A percentile compares a stretch with the other conserved stretches of the same genome.
These are phyloP conservation scores for Xiphophorus couchianus DNA, from an alignment of 2,113 vertebrate species.

Conservation along the genomic window DNA sequence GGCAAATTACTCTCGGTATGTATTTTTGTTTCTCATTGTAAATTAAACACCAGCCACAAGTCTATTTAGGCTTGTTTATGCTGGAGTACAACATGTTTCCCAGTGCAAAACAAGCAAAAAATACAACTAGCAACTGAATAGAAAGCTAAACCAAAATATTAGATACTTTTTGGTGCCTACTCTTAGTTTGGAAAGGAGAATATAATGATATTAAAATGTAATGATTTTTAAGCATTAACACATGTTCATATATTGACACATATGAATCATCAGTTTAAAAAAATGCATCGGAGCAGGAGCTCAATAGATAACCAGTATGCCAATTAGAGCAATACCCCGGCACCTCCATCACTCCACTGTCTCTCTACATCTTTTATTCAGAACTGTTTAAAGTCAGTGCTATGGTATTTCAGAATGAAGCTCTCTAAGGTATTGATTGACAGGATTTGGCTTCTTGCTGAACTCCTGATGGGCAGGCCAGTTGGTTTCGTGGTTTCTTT, in stretches of 20 bases:
- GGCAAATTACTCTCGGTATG: not conserved
- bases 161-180: too few species aligned
- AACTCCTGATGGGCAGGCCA: slow-evolving; percentile 27
- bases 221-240: not conserved
- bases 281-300: not conserved
- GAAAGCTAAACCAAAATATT: too few species aligned
- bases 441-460: slow-evolving; percentile 33
- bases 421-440: slow-evolving; percentile 12
- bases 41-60: not conserved
- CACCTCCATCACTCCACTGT: too few species aligned
- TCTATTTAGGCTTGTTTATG: not conserved
- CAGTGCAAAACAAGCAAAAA: too few species aligned
- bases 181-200: too few species aligned
- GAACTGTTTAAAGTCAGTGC: slow-evolving; percentile 8
- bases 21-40: not conserved
- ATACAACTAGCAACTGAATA: too few species aligned
- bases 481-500: slow-evolving; percentile 33
- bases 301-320: not conserved
- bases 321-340: not conserved
- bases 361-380: not conserved
- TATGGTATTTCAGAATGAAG: slow-evolving; percentile 6
- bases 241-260: too few species aligned
- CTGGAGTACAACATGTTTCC: not conserved
- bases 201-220: too few species aligned
- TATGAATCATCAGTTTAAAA: not conserved